Conservation (phyloP, 2,797 vertebrate species). For the Propithecus perrieri region DNA sequence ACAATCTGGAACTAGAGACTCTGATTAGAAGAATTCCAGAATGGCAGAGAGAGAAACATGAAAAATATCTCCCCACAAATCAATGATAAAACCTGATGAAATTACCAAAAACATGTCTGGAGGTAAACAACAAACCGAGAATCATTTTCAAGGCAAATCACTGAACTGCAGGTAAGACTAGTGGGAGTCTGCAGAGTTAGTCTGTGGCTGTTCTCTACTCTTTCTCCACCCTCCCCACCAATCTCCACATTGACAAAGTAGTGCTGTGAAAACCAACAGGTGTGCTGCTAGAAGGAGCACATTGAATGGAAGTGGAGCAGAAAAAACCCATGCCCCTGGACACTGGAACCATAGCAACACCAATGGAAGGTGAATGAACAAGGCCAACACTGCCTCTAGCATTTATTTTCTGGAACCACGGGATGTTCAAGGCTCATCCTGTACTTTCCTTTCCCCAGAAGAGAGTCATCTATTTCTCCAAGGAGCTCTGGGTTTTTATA, state of each 20-base stretch:
- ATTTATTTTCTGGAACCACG: not conserved
- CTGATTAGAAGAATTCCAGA: not conserved
- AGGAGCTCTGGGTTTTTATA: not conserved
- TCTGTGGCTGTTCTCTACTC: not conserved
- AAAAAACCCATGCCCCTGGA: accelerated
- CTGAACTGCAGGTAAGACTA: not conserved
- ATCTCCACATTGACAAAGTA: not conserved
- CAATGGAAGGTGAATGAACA: not conserved
- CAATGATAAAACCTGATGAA: not conserved
- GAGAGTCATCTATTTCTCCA: not conserved
- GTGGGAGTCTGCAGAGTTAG: not conserved
- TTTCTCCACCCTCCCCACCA: not conserved
- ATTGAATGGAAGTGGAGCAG: not conserved
- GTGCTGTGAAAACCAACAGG: not conserved
- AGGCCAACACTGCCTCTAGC: accelerated
- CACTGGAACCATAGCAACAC: not conserved
- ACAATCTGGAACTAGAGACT: not conserved
- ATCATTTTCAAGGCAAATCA: not conserved
- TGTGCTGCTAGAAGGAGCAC: not conserved
- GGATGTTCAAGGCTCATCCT: not conserved
- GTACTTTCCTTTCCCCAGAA: not conserved
- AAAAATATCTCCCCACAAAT: not conserved
- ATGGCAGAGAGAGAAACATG: not conserved
- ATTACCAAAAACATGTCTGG: not conserved
- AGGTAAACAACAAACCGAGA: not conserved